Evolutionary conservation across 92 coral and sea anemone genomes (phyloP).

Genomic region (Phenganax stokvisi): DNA sequence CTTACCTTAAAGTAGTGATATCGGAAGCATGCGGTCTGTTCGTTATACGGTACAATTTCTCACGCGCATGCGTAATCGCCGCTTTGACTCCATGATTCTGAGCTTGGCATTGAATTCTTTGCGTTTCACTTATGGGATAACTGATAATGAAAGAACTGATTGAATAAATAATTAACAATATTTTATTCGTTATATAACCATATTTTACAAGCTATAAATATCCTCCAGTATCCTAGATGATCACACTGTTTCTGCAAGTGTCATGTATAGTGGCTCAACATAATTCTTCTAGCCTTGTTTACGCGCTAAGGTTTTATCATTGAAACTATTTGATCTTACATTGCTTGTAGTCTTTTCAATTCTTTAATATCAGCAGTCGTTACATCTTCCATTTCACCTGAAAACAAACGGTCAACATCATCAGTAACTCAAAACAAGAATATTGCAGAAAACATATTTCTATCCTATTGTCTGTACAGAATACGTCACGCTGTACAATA

Average conservation of each 20-base stretch:
- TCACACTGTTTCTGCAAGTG: background rate
- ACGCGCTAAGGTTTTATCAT: too few relatives aligned
- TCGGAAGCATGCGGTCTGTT: constrained; percentile 56
- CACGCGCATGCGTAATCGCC: constrained; percentile 65
- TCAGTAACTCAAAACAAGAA: background rate
- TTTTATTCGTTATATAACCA: background rate
- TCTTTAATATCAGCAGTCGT: constrained; percentile 83
- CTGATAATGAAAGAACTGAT: constrained; percentile 33
- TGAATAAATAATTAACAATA: background rate
- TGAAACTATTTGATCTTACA: constrained; percentile 52
- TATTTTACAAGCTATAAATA: background rate
- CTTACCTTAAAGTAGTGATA: constrained; percentile 51
- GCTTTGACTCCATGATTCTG: constrained; percentile 55
- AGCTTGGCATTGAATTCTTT: constrained; percentile 66
- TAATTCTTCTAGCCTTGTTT: too few relatives aligned
- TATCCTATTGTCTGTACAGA: too few relatives aligned
- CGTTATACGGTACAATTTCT: constrained; percentile 40
- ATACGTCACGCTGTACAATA: too few relatives aligned
- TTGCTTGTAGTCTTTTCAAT: constrained; percentile 77
- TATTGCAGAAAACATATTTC: background rate
- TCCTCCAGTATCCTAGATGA: background rate
- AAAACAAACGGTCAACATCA: background rate
- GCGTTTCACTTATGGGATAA: constrained; percentile 71
- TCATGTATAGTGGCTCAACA: background rate
- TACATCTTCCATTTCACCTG: constrained; percentile 83